These are phyloP conservation scores for Anoplolepis gracilipes DNA, from an alignment of 1,140 invertebrate genomes.

Conservation along the genomic window DNA sequence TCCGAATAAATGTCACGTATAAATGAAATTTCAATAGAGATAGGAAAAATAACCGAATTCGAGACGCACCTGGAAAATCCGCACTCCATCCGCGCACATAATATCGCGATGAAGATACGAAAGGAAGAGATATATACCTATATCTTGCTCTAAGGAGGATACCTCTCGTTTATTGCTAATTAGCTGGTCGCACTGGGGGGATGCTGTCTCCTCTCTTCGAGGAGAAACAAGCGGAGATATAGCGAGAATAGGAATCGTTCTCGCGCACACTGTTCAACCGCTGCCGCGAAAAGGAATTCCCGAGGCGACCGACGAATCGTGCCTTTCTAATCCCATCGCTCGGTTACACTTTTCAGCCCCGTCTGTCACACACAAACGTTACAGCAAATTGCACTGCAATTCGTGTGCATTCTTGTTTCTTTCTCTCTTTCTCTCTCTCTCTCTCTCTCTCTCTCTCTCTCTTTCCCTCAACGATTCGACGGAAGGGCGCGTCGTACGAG, in stretches of 20 bases:
- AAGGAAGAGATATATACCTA: neutral
- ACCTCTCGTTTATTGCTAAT: slow-evolving; percentile 34
- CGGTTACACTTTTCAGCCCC: slow-evolving; percentile 29
- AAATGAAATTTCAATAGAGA: neutral
- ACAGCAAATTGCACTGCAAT: slow-evolving; percentile 38
- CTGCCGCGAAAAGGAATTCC: slow-evolving; percentile 27
- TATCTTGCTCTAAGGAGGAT: slow-evolving; percentile 1
- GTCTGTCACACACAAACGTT: slow-evolving; percentile 29
- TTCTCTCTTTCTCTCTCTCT: neutral
- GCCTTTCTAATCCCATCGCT: slow-evolving; percentile 45
- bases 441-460: slow-evolving; percentile 10
- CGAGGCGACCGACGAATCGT: slow-evolving; percentile 24
- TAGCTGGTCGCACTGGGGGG: slow-evolving; percentile 45
- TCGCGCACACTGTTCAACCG: slow-evolving; percentile 1
- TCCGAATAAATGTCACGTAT: neutral
- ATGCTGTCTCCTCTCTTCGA: neutral
- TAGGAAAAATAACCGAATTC: neutral
- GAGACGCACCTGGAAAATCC: slow-evolving; percentile 45
- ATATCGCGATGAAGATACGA: neutral
- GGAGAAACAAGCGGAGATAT: neutral
- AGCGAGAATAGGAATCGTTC: slow-evolving; percentile 5
- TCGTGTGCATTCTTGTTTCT: slow-evolving; percentile 10
- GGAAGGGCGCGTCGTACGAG: slow-evolving; percentile 74
- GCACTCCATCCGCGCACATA: neutral
- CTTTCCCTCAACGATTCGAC: slow-evolving; percentile 15